phyloP scores from a whole-genome alignment of 1,140 invertebrate genomes.

The Wasmannia auropunctata region DNA sequence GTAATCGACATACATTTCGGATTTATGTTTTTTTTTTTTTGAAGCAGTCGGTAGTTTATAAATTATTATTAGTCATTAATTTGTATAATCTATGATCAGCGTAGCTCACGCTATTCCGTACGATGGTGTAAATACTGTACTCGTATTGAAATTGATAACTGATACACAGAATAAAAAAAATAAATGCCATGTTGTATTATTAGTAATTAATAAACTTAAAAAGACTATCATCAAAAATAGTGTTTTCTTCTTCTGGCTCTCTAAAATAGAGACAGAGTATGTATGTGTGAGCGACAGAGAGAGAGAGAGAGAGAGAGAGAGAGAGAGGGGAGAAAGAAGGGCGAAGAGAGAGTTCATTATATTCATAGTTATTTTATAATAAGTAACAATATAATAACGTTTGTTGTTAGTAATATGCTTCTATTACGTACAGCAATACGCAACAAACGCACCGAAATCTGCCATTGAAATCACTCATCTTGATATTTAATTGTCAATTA shows the following conservation, averaged over 20 bases:
- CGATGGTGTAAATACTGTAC: constrained; percentile 41
- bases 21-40: constrained; percentile 25
- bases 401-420: constrained; percentile 1
- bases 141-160: constrained; percentile 15
- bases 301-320: not conserved
- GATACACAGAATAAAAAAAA: not conserved
- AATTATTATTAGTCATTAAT: constrained; percentile 24
- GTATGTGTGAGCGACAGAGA: not conserved
- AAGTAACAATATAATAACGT: not conserved
- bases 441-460: constrained; percentile 8
- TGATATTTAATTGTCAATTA: constrained; percentile 7
- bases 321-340: not conserved
- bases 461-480: not conserved
- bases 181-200: constrained; percentile 37
- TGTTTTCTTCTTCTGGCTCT: too few relatives aligned
- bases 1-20: not conserved
- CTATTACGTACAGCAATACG: not conserved
- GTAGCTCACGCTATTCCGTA: constrained; percentile 39
- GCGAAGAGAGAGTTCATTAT: not conserved
- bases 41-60: constrained; percentile 34
- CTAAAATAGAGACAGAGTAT: too few relatives aligned
- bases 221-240: not conserved
- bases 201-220: constrained; percentile 24
- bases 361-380: not conserved
- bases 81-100: constrained; percentile 38